Evolutionary conservation across 2,113 vertebrate genomes (phyloP), one percentile per base, ranked within the genome.

Genomic region (Potamarius usumacintae): DNA sequence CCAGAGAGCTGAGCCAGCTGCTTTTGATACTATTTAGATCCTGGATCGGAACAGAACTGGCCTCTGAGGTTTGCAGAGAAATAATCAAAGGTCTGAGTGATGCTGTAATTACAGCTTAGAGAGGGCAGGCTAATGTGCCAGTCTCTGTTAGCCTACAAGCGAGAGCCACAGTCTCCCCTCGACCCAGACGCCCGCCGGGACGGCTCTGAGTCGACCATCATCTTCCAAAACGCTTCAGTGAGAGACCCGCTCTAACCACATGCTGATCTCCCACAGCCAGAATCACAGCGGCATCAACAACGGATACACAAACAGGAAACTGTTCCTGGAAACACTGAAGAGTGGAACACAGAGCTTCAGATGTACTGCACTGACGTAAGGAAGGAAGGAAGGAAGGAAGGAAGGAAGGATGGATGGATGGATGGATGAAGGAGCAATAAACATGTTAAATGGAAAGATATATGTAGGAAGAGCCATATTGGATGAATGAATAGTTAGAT

Each of bases 81-180:
- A 91, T 89, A 91, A 92, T 90, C 82, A 90, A 87, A 87, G 89
- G 84, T 89, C 83, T 87, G 87, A 83, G 62, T n/a, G 55, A 85
- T 78, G 89, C 76, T 82, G 87, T 92, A 93, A 94, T 94, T 91
- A 93, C 90, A 92, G 87, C 86, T 91, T 86, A 76, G 83, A 57
- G 84, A 81, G 81, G 74, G 86, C 58, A 76, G 84, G 72, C 82
- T 77, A 87, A 88, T 87, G 88, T 84, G 50, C 85, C 78, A 85
- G 87, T 58, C 57, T 82, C 84, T 87, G 88, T 90, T 77, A 91
- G 89, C 79, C 84, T 67, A 79, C 85, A 82, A 85, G 89, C 74
- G 58, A 89, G 87, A 89, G 89, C 84, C 91, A 85, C n/a, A 25
- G 89, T 14, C 84, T 91, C 88, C 82, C 87, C 88, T 89, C 78